Evolutionary conservation across 2,113 vertebrate genomes (phyloP).

Genomic region (Pimephales promelas): DNA sequence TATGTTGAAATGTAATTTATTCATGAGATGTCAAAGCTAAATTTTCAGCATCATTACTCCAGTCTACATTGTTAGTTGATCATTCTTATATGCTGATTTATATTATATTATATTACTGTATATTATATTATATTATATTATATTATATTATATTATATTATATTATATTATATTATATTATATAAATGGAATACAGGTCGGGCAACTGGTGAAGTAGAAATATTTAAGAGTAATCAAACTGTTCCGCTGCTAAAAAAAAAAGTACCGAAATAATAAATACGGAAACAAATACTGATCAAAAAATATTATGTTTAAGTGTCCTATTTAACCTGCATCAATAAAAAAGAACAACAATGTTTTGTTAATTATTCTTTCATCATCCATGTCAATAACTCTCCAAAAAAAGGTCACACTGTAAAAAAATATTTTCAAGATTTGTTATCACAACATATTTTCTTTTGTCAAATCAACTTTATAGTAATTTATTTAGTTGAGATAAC

Average conservation of each 20-base stretch:
- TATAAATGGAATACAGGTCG: background rate
- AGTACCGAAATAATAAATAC: background rate
- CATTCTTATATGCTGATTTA: background rate
- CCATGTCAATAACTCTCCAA: background rate
- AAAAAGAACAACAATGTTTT: background rate
- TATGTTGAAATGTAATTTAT: background rate
- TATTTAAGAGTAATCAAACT: background rate
- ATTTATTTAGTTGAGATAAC: too few species aligned
- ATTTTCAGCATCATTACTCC: background rate
- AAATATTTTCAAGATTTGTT: too few species aligned
- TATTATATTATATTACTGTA: too few species aligned
- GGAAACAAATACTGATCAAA: background rate
- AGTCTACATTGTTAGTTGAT: background rate
- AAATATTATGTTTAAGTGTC: background rate
- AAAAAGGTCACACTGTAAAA: background rate
- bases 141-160: background rate
- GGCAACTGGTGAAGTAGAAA: background rate
- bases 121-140: slow-evolving; percentile 1
- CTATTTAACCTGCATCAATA: background rate
- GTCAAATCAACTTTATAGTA: too few species aligned
- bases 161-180: background rate
- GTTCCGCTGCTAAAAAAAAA: background rate
- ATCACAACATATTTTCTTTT: too few species aligned
- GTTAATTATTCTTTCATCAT: background rate
- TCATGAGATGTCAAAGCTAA: background rate